phyloP scores from a whole-genome alignment of 2,888 invertebrate species.

The Callinectes sapidus region DNA sequence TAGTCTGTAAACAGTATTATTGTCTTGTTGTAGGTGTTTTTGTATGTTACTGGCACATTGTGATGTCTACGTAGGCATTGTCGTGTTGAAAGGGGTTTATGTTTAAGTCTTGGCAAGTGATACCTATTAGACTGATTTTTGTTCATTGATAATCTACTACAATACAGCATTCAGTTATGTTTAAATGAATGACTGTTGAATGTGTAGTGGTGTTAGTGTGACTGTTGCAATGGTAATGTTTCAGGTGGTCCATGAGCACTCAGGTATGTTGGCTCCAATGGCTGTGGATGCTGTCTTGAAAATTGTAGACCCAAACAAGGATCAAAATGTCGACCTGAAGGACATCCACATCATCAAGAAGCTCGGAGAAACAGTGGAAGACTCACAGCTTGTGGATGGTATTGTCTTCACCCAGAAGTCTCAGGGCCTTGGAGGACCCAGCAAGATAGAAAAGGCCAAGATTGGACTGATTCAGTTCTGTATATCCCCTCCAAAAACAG shows the following conservation, averaged over 20 bases:
- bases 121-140: too few relatives aligned
- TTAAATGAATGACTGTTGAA: too few relatives aligned
- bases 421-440: constrained; percentile 90
- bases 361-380: constrained; percentile 97
- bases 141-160: too few relatives aligned
- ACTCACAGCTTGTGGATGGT: constrained; percentile 96
- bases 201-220: not conserved
- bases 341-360: constrained; percentile 98
- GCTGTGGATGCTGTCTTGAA: constrained; percentile 97
- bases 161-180: too few relatives aligned
- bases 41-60: too few relatives aligned
- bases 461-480: constrained; percentile 99
- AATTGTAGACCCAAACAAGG: constrained; percentile 85
- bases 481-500: constrained; percentile 99
- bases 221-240: constrained; percentile 64
- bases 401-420: constrained; percentile 93
- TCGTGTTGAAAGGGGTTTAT: not conserved
- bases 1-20: too few relatives aligned
- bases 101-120: too few relatives aligned
- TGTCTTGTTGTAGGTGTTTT: too few relatives aligned
- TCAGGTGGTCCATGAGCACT: constrained; percentile 97
- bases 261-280: constrained; percentile 94
- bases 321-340: constrained; percentile 89
- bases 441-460: constrained; percentile 96
- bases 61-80: too few relatives aligned